Percentiles rank a stretch among this genome's conserved stretches.
Evolutionary conservation across 2,797 vertebrate species (phyloP).

Genomic region (Enteromius argenteus): DNA sequence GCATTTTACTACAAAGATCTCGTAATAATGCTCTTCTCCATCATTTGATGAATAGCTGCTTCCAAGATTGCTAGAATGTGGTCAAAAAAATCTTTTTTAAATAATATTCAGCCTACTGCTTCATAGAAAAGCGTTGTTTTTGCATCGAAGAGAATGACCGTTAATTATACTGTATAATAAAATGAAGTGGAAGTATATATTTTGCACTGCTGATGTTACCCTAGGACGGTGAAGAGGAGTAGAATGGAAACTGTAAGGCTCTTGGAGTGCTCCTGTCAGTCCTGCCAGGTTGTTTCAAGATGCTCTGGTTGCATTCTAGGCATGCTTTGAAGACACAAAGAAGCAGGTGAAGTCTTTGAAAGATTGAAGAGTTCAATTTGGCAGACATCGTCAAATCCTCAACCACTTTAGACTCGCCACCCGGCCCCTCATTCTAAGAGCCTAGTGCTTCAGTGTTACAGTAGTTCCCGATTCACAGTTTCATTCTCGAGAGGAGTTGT

Average conservation of each 20-base stretch:
- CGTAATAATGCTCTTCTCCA: neutral
- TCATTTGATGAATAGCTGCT: neutral
- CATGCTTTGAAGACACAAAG: conserved; percentile 31
- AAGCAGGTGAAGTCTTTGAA: conserved; percentile 39
- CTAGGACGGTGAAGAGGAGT: neutral
- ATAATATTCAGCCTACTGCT: neutral
- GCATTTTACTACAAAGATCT: neutral
- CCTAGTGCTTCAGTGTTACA: conserved; percentile 1
- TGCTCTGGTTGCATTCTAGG: conserved; percentile 13
- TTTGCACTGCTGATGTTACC: neutral
- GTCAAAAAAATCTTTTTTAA: neutral
- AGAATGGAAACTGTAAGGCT: neutral
- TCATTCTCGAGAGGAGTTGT: conserved; percentile 2
- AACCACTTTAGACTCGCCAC: conserved; percentile 23
- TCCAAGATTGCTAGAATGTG: neutral
- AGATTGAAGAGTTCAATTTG: conserved; percentile 38
- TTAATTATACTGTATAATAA: neutral
- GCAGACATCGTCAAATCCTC: conserved; percentile 17
- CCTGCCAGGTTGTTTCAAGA: conserved; percentile 15
- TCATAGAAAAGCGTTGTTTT: neutral
- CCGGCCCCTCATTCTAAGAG: neutral
- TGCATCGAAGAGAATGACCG: neutral
- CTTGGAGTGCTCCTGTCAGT: neutral
- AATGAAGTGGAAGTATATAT: neutral
- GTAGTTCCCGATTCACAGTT: conserved; percentile 9